Evolutionary conservation across 2,113 vertebrate genomes (phyloP).

Genomic region (Hiodon tergisus): DNA sequence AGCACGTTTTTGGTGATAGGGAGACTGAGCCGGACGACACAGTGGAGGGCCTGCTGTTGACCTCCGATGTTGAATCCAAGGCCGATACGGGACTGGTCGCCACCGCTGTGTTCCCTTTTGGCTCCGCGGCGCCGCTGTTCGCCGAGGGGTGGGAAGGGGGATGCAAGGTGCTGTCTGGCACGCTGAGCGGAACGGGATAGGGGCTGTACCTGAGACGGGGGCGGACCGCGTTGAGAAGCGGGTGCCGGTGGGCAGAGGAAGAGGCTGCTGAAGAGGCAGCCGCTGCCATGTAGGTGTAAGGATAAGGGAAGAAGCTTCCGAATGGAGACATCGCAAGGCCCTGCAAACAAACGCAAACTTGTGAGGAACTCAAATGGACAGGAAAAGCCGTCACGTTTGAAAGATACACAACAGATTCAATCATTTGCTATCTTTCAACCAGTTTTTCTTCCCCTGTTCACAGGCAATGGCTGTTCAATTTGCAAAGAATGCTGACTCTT

Average conservation of each 20-base stretch:
- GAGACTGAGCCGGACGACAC: conserved; percentile 81
- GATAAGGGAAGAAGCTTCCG: conserved; percentile 87
- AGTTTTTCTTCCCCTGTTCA: too few relatives aligned
- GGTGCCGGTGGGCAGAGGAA: conserved; percentile 83
- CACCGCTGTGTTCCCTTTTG: conserved; percentile 62
- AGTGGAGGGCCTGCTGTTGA: conserved; percentile 84
- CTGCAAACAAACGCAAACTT: conserved; percentile 52
- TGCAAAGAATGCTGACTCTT: too few relatives aligned
- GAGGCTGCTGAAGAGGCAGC: conserved; percentile 78
- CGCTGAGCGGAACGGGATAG: conserved; percentile 79
- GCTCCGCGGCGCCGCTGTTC: conserved; percentile 56
- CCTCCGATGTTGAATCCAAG: conserved; percentile 86
- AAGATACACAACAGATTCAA: neutral
- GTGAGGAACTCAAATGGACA: neutral
- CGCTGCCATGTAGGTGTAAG: conserved; percentile 95
- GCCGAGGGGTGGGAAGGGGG: conserved; percentile 72
- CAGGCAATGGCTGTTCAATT: too few relatives aligned
- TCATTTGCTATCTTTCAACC: too few relatives aligned
- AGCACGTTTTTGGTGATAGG: conserved; percentile 80
- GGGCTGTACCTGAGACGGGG: conserved; percentile 93
- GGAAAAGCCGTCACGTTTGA: neutral
- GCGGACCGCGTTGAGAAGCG: conserved; percentile 84
- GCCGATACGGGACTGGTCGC: conserved; percentile 74
- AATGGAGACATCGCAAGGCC: conserved; percentile 94
- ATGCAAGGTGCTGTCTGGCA: conserved; percentile 82